Evolutionary conservation across 2,888 invertebrate species (phyloP), one percentile per base, ranked within the genome.

Genomic region (Hemicrepidius hirtus): DNA sequence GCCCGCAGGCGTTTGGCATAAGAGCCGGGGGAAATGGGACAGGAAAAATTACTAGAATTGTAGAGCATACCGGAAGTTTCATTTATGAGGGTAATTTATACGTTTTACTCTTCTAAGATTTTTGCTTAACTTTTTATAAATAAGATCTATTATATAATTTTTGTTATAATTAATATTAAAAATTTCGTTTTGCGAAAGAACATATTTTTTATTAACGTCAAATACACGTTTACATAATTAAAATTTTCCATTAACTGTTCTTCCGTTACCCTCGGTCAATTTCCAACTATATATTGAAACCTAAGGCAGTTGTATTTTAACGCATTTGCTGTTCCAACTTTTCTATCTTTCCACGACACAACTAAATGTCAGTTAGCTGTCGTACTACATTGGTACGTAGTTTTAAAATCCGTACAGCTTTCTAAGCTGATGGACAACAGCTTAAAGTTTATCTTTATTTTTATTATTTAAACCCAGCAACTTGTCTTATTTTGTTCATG

Each of bases 291-390:
- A 41, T 41, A 41, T 41, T 16, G 13, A 41, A 41, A 16, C 40
- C 5, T 41, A 13, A 41, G 13, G 16, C 6, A 16, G 16, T 3
- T 41, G n/a, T 2, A 2, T 13, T 41, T 41, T 41, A n/a, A 41
- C 40, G 1, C 16, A n/a, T 9, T 32, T 32, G 7, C 28, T 6
- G 9, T 9, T 5, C 32, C 9, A 32, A 32, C 32, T 5, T 32
- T 3, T 6, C 32, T 5, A 7, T 9, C 32, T 41, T 41, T 41
- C 13, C 13, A 6, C 40, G 13, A 3, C 6, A 41, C 2, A 16
- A 5, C 16, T 41, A n/a, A 41, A 41, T 13, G 40, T 41, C 40
- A 41, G 40, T 41, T 41, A 41, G 16, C 40, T 41, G 40, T 41
- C 40, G n/a, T 6, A 41, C 13, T 41, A 41, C 13, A 16, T 13